A percentile compares a stretch with the other conserved stretches of the same genome.
These are phyloP conservation scores for Salmo trutta DNA, from an alignment of 2,797 vertebrate species.

Conservation along the genomic window DNA sequence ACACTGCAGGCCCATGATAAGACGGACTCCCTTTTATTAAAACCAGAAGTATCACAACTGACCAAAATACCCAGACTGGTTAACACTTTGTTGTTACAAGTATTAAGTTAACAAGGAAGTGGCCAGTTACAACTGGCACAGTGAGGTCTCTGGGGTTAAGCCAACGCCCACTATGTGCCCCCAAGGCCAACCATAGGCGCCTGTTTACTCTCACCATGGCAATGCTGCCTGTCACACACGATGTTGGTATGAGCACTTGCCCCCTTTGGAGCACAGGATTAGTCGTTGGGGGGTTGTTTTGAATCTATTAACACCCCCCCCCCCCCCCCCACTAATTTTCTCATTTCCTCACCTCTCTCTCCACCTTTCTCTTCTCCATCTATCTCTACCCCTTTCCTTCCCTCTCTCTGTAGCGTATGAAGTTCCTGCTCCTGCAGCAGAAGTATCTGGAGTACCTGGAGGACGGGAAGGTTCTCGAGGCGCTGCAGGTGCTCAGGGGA, in stretches of 20 bases:
- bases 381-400: neutral
- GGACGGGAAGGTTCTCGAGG: conserved; percentile 98
- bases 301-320: too few species aligned
- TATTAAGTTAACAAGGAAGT: conserved; percentile 15
- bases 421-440: conserved; percentile 98
- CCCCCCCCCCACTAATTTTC: too few species aligned
- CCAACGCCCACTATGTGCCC: neutral
- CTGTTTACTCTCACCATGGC: neutral
- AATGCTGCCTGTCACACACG: neutral
- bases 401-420: conserved; percentile 86
- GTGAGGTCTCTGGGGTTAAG: neutral
- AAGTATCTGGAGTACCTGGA: conserved; percentile 99
- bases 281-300: too few species aligned
- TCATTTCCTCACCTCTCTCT: neutral
- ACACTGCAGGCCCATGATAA: conserved; percentile 50
- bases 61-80: conserved; percentile 5
- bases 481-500: conserved; percentile 94
- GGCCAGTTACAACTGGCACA: neutral
- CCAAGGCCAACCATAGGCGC: neutral
- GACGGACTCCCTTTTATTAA: conserved; percentile 7
- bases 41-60: conserved; percentile 19
- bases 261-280: too few species aligned
- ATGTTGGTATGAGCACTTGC: neutral
- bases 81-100: conserved; percentile 14
- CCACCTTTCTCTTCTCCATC: neutral